A percentile compares a stretch with the other conserved stretches of the same genome.
Evolutionary conservation across 2,797 vertebrate species (phyloP).

Genomic region (Ciconia nigra): DNA sequence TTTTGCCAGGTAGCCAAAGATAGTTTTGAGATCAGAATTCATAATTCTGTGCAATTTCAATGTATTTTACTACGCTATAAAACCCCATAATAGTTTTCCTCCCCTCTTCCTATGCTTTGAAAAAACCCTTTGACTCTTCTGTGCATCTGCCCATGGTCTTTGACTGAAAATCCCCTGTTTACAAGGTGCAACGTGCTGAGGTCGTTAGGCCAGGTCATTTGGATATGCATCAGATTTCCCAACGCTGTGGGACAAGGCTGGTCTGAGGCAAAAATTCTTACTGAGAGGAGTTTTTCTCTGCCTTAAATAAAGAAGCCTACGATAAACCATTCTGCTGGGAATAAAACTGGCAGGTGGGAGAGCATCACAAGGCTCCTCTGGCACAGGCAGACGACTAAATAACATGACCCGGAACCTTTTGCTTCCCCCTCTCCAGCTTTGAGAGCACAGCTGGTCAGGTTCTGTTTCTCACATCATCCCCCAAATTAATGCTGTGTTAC

Average conservation of each 20-base stretch:
- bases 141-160: not conserved
- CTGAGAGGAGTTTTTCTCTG: not conserved
- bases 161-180: not conserved
- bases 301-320: not conserved
- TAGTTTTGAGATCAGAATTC: not conserved
- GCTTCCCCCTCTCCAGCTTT: not conserved
- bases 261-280: not conserved
- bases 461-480: not conserved
- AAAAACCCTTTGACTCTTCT: not conserved
- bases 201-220: not conserved
- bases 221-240: not conserved
- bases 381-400: not conserved
- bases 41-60: not conserved
- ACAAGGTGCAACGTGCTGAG: not conserved
- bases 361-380: not conserved
- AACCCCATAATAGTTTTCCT: not conserved
- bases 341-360: not conserved
- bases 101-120: not conserved
- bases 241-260: not conserved
- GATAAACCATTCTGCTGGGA: not conserved
- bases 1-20: not conserved
- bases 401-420: not conserved
- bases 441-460: not conserved
- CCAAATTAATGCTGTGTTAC: not conserved
- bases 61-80: not conserved